Evolutionary conservation across 2,888 invertebrate species (phyloP).

Genomic region (Cepaea hortensis): DNA sequence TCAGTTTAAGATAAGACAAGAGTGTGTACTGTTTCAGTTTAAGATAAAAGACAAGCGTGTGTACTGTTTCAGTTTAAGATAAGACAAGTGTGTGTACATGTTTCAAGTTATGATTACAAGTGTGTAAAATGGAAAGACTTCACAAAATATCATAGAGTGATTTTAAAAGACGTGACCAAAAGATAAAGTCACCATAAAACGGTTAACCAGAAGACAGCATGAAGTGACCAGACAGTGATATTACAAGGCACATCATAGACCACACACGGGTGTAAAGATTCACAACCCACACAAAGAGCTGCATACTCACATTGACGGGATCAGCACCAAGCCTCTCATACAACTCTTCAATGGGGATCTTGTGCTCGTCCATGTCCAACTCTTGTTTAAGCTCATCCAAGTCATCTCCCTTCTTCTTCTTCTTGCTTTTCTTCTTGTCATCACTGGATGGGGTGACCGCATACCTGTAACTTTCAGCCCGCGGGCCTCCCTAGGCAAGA

Average conservation of each 20-base stretch:
- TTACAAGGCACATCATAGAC: too few relatives aligned
- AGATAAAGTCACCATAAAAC: background rate
- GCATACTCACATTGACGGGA: constrained; percentile 91
- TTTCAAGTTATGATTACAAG: too few relatives aligned
- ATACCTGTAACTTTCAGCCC: constrained; percentile 94
- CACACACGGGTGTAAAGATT: too few relatives aligned
- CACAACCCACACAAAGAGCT: too few relatives aligned
- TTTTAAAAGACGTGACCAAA: too few relatives aligned
- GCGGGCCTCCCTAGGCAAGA: constrained; percentile 57
- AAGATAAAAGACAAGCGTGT: too few relatives aligned
- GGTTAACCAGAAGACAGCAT: background rate
- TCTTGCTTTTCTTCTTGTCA: constrained; percentile 86
- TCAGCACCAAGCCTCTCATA: constrained; percentile 97
- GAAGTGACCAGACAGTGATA: too few relatives aligned
- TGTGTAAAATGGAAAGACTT: background rate
- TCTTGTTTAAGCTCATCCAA: constrained; percentile 99
- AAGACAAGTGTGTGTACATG: too few relatives aligned
- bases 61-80: too few relatives aligned
- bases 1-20: too few relatives aligned
- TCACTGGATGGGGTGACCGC: constrained; percentile 93
- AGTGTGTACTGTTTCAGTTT: too few relatives aligned
- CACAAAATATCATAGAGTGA: background rate
- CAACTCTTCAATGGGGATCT: constrained; percentile 96
- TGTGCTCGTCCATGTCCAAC: constrained; percentile 99
- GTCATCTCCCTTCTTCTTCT: constrained; percentile 79